A percentile compares a stretch with the other conserved stretches of the same genome.
Evolutionary conservation across 2,888 invertebrate genomes (phyloP).

Genomic region (Hoplodrina ambigua): DNA sequence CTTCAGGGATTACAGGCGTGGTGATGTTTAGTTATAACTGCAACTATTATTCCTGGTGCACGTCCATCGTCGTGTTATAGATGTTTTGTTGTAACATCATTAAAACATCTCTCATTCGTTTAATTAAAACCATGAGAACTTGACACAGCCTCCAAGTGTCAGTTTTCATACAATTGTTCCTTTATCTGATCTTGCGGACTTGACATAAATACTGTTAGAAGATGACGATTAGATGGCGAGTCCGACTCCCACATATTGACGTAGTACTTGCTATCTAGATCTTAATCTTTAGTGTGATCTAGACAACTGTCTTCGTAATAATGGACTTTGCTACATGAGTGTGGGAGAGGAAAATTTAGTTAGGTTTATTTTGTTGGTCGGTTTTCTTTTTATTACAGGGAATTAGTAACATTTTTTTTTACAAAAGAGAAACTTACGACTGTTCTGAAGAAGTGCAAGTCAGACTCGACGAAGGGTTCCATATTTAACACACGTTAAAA

Average conservation of each 20-base stretch:
- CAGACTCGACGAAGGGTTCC: no score
- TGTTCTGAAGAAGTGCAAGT: no score
- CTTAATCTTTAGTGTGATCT: slow-evolving; percentile 39
- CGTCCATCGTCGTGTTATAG: no score
- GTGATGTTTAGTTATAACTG: no score
- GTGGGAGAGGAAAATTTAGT: slow-evolving; percentile 13
- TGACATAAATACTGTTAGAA: slow-evolving; percentile 73
- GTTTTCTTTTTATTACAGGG: background rate
- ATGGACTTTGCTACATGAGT: slow-evolving; percentile 7
- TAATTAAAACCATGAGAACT: slow-evolving; percentile 25
- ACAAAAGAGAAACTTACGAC: no score
- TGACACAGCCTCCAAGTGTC: slow-evolving; percentile 29
- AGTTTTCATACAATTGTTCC: slow-evolving; percentile 39
- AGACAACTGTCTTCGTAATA: slow-evolving; percentile 19
- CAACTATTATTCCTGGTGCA: no score
- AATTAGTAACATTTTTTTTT: no score
- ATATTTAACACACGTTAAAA: no score
- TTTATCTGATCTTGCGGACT: slow-evolving; percentile 61
- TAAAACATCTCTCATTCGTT: slow-evolving; percentile 7
- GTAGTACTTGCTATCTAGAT: slow-evolving; percentile 55
- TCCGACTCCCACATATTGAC: slow-evolving; percentile 72
- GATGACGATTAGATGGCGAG: slow-evolving; percentile 58
- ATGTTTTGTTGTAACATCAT: background rate
- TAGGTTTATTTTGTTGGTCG: background rate
- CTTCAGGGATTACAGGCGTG: no score